A percentile compares a stretch with the other conserved stretches of the same genome.
Evolutionary conservation across 2,113 vertebrate species (phyloP).

Genomic region (Sapayoa aenigma): DNA sequence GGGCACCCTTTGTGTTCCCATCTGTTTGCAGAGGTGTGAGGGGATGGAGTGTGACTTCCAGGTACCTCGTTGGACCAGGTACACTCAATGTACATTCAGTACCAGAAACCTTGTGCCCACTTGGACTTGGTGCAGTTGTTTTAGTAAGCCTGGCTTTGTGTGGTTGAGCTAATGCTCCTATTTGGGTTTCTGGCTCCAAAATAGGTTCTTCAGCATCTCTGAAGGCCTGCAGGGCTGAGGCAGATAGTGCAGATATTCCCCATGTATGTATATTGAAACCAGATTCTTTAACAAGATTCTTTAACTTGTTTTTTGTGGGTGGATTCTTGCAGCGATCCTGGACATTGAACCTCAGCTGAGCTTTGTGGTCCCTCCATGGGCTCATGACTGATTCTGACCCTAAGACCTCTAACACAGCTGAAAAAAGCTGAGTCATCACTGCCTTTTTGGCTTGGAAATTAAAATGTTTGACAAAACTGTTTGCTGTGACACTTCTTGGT

Average conservation of each 20-base stretch:
- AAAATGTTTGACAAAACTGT: neutral
- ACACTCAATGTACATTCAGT: neutral
- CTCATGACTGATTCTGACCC: neutral
- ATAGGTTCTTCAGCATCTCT: neutral
- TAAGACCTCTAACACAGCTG: neutral
- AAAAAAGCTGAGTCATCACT: neutral
- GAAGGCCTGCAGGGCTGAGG: neutral
- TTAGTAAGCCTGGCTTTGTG: neutral
- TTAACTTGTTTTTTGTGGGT: accelerated
- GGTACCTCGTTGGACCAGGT: neutral
- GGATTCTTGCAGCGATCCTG: neutral
- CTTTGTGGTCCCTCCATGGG: accelerated
- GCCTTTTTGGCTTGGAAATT: neutral
- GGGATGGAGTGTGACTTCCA: neutral
- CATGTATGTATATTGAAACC: neutral
- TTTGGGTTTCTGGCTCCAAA: neutral
- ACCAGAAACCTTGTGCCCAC: neutral
- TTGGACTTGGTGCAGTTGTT: neutral
- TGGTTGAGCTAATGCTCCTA: neutral
- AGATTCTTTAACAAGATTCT: neutral
- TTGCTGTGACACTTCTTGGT: neutral
- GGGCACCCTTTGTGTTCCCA: neutral
- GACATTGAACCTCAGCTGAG: neutral
- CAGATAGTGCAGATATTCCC: neutral
- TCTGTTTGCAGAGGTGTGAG: neutral